These are phyloP conservation scores for Patiria miniata DNA, from an alignment of 35 echinoderm and acorn worm genomes.

Conservation along the genomic window DNA sequence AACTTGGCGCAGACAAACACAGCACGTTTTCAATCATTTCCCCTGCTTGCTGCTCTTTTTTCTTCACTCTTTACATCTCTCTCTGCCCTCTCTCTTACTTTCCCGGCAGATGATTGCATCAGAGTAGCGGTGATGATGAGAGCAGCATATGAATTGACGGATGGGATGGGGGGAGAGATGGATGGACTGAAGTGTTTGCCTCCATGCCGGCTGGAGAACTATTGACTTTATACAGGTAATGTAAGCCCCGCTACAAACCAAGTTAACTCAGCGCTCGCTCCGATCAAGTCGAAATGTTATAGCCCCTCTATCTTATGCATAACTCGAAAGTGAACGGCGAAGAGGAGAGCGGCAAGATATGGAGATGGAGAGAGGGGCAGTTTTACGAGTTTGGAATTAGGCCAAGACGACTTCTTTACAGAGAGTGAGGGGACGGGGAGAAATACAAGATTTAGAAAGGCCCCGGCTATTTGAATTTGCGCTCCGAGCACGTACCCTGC, in stretches of 20 bases:
- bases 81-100: too few relatives aligned
- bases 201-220: conserved; percentile 20
- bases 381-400: conserved; percentile 26
- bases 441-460: background rate
- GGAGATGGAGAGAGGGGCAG: conserved; percentile 22
- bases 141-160: conserved; percentile 21
- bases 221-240: conserved; percentile 32
- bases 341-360: conserved; percentile 21
- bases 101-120: conserved; percentile 12
- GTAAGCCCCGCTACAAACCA: conserved; percentile 30
- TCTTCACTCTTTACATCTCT: too few relatives aligned
- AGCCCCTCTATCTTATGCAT: conserved; percentile 4
- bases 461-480: conserved; percentile 10
- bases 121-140: background rate
- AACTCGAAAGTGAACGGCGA: conserved; percentile 16
- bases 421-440: background rate
- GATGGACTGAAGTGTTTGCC: conserved; percentile 17
- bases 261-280: conserved; percentile 16
- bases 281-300: conserved; percentile 31
- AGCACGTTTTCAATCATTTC: too few relatives aligned
- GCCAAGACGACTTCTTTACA: conserved; percentile 13
- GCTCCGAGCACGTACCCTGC: background rate
- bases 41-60: too few relatives aligned
- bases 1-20: too few relatives aligned
- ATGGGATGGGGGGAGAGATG: conserved; percentile 26